A percentile compares a stretch with the other conserved stretches of the same genome.
Conservation (phyloP, 2,797 vertebrate genomes). For the Spondyliosoma cantharus region DNA sequence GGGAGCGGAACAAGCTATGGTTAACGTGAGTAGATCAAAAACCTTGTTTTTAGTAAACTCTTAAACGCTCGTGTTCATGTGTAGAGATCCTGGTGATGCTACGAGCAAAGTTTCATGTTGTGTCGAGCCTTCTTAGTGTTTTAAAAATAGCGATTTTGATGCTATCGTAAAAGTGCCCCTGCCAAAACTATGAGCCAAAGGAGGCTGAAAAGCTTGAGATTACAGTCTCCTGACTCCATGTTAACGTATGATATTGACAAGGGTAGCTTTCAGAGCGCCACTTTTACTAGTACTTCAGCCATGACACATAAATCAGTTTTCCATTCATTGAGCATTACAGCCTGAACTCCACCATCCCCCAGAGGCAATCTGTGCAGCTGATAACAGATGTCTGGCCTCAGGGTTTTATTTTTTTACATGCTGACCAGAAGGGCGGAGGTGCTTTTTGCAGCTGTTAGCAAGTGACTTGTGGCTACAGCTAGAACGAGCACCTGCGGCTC, state of each 20-base stretch:
- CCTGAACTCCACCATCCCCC: neutral
- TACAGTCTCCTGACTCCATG: neutral
- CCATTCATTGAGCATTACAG: neutral
- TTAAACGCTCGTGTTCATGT: no score
- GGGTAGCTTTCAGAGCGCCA: neutral
- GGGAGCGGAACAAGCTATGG: no score
- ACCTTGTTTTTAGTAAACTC: no score
- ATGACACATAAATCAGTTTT: neutral
- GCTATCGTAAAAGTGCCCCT: no score
- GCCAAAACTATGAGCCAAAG: neutral
- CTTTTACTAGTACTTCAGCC: neutral
- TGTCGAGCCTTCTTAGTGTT: no score
- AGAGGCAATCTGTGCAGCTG: neutral
- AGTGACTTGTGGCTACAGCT: slow-evolving; percentile 21
- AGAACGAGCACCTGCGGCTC: neutral
- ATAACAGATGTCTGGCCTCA: slow-evolving; percentile 3
- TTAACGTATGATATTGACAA: neutral
- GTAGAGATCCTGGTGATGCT: no score
- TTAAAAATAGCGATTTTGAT: no score
- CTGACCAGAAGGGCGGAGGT: neutral
- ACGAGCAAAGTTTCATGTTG: no score
- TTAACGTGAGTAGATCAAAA: no score
- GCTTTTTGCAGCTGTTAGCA: slow-evolving; percentile 30
- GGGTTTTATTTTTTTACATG: neutral
- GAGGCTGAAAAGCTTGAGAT: neutral